Percentiles rank a stretch among this genome's conserved stretches.
These are phyloP conservation scores for Harpegnathos saltator DNA, from an alignment of 1,140 invertebrate genomes.

Conservation along the genomic window DNA sequence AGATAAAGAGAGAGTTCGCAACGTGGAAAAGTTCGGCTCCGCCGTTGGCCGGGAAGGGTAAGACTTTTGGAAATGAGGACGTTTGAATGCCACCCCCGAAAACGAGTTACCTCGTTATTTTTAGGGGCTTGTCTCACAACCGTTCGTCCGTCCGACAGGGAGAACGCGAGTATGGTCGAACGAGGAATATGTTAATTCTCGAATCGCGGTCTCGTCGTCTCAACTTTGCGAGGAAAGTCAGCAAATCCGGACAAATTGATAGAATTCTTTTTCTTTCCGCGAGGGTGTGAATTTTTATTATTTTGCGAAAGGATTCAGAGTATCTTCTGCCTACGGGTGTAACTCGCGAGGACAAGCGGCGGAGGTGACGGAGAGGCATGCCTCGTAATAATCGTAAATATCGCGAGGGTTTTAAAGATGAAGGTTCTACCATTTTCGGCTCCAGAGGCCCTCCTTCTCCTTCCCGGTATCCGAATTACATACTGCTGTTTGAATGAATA, in stretches of 20 bases:
- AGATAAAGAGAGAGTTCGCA: conserved; percentile 14
- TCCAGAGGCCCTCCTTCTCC: not conserved
- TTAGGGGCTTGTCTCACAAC: conserved; percentile 64
- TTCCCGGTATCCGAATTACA: conserved; percentile 21
- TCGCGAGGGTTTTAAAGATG: not conserved
- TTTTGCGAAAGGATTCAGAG: not conserved
- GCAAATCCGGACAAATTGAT: not conserved
- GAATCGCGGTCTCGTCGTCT: conserved; percentile 3
- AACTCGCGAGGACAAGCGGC: not conserved
- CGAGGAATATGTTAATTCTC: conserved; percentile 61
- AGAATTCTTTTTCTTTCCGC: not conserved
- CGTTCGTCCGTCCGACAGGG: not conserved
- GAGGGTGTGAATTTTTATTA: not conserved
- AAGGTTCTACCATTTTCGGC: conserved; percentile 7
- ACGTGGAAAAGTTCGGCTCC: conserved; percentile 57
- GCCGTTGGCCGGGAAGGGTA: not conserved
- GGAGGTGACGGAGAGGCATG: not conserved
- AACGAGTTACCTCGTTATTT: conserved; percentile 79
- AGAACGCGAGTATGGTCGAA: conserved; percentile 19
- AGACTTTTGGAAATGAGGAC: conserved; percentile 75
- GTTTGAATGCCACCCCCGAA: conserved; percentile 74
- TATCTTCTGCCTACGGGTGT: not conserved
- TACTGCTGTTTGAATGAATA: conserved; percentile 40
- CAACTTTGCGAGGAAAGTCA: not conserved
- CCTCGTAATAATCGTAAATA: not conserved